Base-by-base conservation (phyloP, 1,140 invertebrate species). In the Tetraneura akinire region DNA sequence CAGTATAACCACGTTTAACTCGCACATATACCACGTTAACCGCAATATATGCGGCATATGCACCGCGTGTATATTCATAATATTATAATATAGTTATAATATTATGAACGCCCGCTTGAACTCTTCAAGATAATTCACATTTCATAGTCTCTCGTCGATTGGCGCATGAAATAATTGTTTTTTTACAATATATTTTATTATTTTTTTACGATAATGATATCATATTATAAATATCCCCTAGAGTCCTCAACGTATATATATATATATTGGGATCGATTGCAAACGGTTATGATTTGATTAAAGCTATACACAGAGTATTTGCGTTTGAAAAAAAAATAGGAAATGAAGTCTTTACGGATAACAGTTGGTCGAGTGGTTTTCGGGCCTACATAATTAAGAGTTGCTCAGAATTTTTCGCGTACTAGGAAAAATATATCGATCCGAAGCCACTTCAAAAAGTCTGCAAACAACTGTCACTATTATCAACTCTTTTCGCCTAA, bases 341-440 rank as follows among this genome's bases (percentile, higher is more conserved):
- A 23, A 47, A 47, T 26, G 47, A 47, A 26, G 21, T 18, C 10
- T 51, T 51, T n/a, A 23, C 14, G 45, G 16, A 62, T 55, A 78
- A 78, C 74, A 78, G 74, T 78, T 78, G 74, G 74, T 78, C 74
- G 55, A 78, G 74, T 78, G 74, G 55, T 78, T 78, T 42, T 62
- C 37, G 37, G 32, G 42, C 74, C 11, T 11, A 26, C 37, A 55
- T 62, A 62, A 78, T 60, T 76, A 57, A 47, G 74, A 45, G 42
- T 62, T 37, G 53, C 32, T 23, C 51, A 18, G 21, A 68, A 42
- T 68, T 55, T 78, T 60, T 62, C 23, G 74, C n/a, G 37, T 2
- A 21, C 74, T n/a, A 37, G 5, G 37, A 78, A 78, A 78, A 78
- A 62, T 14, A 78, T 18, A n/a, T 26, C 37, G 55, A 60, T 37